phyloP scores from a whole-genome alignment of 2,888 invertebrate species.

The Vesta saturnalis region DNA sequence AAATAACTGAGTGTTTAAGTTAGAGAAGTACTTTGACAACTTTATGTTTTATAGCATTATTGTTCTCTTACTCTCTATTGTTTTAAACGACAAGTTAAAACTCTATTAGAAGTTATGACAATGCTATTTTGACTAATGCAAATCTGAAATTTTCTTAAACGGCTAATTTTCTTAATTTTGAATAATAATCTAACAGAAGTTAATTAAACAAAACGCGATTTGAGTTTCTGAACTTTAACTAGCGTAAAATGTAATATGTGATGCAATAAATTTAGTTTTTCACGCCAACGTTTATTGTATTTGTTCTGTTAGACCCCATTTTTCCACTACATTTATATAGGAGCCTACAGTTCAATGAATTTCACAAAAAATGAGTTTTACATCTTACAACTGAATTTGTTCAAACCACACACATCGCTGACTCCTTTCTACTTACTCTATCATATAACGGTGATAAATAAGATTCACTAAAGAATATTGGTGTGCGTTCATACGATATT shows the following conservation, averaged over 20 bases:
- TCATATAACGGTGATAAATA: neutral
- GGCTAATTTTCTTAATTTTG: neutral
- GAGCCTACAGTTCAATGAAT: neutral
- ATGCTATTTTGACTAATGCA: neutral
- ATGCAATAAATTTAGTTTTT: neutral
- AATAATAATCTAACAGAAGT: too few species aligned
- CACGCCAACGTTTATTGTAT: neutral
- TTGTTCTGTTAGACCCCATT: neutral
- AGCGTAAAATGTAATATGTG: neutral
- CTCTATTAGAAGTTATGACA: slow-evolving; percentile 17
- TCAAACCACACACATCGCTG: neutral
- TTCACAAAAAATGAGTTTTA: neutral
- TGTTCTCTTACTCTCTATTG: slow-evolving; percentile 42
- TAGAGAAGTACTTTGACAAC: slow-evolving; percentile 46
- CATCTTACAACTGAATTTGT: neutral
- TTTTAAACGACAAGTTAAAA: slow-evolving; percentile 24
- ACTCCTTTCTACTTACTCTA: neutral
- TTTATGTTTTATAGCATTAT: slow-evolving; percentile 46
- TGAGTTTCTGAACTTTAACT: too few species aligned
- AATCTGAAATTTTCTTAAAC: neutral
- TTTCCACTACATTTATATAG: neutral
- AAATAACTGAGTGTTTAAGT: slow-evolving; percentile 47
- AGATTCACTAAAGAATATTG: too few species aligned
- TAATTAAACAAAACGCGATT: too few species aligned
- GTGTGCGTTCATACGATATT: too few species aligned